These are phyloP conservation scores for Augochlora pura DNA, from an alignment of 1,140 invertebrate species.

Conservation along the genomic window DNA sequence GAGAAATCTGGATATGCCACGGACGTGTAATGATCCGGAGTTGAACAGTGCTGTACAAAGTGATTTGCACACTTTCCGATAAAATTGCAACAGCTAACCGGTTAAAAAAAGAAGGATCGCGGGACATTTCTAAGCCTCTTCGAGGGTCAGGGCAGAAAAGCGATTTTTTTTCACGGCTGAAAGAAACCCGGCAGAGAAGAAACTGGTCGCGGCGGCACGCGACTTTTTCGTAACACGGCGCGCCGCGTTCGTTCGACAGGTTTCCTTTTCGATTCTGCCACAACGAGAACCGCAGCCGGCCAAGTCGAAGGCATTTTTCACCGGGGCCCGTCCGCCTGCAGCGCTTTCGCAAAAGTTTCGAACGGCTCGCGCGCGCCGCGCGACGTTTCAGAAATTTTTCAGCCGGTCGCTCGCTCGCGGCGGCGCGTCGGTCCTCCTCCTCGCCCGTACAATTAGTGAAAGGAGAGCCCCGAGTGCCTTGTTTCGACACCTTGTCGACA, in stretches of 20 bases:
- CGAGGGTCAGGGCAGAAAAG: no score
- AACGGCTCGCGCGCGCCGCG: not conserved
- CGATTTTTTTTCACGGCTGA: not conserved
- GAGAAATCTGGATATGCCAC: no score
- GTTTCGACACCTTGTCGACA: constrained; percentile 59
- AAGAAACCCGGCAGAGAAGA: not conserved
- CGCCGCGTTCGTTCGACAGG: constrained; percentile 43
- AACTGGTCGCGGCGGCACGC: not conserved
- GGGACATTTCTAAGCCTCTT: no score
- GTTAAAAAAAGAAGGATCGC: no score
- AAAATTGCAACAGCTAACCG: no score
- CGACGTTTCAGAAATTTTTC: constrained; percentile 55
- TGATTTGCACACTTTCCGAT: no score
- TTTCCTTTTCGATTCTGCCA: constrained; percentile 54
- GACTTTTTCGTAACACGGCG: constrained; percentile 47
- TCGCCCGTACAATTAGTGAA: constrained; percentile 58
- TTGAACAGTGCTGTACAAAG: no score
- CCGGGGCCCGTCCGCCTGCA: not conserved
- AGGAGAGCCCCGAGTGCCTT: constrained; percentile 46
- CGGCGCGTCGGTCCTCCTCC: not conserved
- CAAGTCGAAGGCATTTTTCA: constrained; percentile 36
- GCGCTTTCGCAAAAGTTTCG: constrained; percentile 29
- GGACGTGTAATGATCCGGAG: no score
- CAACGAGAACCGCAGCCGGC: no score
- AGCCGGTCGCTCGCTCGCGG: constrained; percentile 46